These are phyloP conservation scores for Nibea albiflora DNA, from an alignment of 2,113 vertebrate genomes.

Conservation along the genomic window DNA sequence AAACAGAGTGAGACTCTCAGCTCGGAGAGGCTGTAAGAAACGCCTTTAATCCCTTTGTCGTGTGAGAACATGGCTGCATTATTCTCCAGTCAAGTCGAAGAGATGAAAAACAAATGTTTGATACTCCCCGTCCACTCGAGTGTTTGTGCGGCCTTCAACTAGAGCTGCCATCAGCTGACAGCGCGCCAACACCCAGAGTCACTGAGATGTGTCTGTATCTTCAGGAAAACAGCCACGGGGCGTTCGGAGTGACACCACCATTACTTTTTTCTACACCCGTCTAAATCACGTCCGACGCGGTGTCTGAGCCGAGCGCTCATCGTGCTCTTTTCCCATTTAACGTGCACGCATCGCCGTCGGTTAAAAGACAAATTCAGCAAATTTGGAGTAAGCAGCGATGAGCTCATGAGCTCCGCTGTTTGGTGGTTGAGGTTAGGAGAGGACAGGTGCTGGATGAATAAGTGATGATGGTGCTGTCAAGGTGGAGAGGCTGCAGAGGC, in stretches of 20 bases:
- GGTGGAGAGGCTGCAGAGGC: constrained; percentile 24
- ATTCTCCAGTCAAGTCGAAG: not conserved
- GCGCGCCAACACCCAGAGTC: not conserved
- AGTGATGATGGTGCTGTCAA: constrained; percentile 51
- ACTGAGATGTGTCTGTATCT: not conserved
- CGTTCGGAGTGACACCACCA: not conserved
- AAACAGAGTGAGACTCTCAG: constrained; percentile 9
- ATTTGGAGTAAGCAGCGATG: constrained; percentile 36
- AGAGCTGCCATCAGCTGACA: not conserved
- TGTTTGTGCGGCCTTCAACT: not conserved
- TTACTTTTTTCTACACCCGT: not conserved
- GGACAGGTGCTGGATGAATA: constrained; percentile 70
- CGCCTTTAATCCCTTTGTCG: constrained; percentile 33
- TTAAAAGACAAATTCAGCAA: constrained; percentile 37
- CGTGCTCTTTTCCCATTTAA: not conserved
- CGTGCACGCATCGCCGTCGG: not conserved
- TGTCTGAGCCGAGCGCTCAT: too few species aligned
- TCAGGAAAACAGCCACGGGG: not conserved
- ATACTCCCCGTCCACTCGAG: not conserved
- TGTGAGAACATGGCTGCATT: constrained; percentile 24
- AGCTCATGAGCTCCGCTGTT: constrained; percentile 26
- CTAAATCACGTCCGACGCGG: too few species aligned
- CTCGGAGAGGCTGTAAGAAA: constrained; percentile 28
- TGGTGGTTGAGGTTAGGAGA: not conserved
- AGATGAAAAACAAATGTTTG: constrained; percentile 8